Base-by-base conservation (phyloP, 2,888 invertebrate genomes). In the Imbricaverruca yamaguchii region DNA sequence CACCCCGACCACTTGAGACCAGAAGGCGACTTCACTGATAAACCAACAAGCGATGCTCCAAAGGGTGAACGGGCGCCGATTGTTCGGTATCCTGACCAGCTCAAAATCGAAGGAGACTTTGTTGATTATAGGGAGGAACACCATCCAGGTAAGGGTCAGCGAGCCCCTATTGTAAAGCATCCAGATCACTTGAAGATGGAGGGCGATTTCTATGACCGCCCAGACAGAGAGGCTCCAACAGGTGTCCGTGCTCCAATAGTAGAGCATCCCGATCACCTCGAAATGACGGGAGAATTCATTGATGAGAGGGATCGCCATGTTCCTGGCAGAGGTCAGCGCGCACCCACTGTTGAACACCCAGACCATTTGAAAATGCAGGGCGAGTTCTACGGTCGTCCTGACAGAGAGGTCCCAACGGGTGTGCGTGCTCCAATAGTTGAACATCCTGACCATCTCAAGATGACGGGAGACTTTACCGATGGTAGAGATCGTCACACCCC, bases 91-190 rank as follows among this genome's bases (percentile, higher is more conserved):
- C 84, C 83, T 2, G 90, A 90, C 82, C 91, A 91, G 84, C 84
- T 91, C 0, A 87, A 86, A 85, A 90, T 92, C 89, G 92, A 92
- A 86, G 93, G 92, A 2, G 90, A 89, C 79, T 89, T 91, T 80
- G 59, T 81, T 61, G 81, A 82, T 6, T 23, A n/a, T 0, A 67
- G 67, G n/a, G 67, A 67, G 21, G 25, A 25, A 21, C 67, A 25
- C 25, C 13, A 23, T 23, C 82, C 82, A 15, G 85, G 92, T 92
- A 89, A 77, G 25, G 83, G 82, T 21, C 82, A 82, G 57, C 77
- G 83, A 13, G 83, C 82, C 4, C 82, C 81, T 10, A 23, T 8
- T 89, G 90, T 91, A 86, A 89, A 89, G 84, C 59, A 59, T 15
- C 59, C 59, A 59, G 59, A 59, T 59, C 11, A 59, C 59, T 15